phyloP scores from a whole-genome alignment of 1,140 invertebrate species.

The Phocides pigmalion region DNA sequence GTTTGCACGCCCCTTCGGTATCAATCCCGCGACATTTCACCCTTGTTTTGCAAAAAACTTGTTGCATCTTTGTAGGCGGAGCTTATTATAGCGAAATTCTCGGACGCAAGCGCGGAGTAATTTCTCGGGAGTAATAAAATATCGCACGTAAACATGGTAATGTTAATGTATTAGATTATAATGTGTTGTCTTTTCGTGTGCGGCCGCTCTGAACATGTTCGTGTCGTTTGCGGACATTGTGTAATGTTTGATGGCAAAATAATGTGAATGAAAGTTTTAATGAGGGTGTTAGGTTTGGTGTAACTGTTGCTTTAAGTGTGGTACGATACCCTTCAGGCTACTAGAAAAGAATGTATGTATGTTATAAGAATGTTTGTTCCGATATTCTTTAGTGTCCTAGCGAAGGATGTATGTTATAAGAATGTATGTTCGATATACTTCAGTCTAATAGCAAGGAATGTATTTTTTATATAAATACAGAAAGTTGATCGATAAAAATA shows the following conservation, averaged over 20 bases:
- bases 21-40: not conserved
- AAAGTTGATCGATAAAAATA: no score
- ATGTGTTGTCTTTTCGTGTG: constrained; percentile 6
- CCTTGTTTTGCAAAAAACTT: constrained; percentile 11
- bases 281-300: not conserved
- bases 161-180: constrained; percentile 15
- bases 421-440: no score
- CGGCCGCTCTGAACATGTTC: constrained; percentile 1
- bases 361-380: not conserved
- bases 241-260: constrained; percentile 6
- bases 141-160: constrained; percentile 9
- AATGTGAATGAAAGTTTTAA: constrained; percentile 7
- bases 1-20: not conserved
- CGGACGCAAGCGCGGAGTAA: constrained; percentile 49
- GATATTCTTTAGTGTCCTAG: no score
- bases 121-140: constrained; percentile 1
- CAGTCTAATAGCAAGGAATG: no score
- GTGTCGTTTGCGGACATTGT: not conserved
- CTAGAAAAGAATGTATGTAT: no score
- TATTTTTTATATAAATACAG: no score
- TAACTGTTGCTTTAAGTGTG: not conserved
- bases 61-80: constrained; percentile 46
- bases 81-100: constrained; percentile 30
- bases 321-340: no score
- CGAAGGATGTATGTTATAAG: no score